Conservation (phyloP, 2,888 invertebrate species). For the Lepidocyrtoides sp. region DNA sequence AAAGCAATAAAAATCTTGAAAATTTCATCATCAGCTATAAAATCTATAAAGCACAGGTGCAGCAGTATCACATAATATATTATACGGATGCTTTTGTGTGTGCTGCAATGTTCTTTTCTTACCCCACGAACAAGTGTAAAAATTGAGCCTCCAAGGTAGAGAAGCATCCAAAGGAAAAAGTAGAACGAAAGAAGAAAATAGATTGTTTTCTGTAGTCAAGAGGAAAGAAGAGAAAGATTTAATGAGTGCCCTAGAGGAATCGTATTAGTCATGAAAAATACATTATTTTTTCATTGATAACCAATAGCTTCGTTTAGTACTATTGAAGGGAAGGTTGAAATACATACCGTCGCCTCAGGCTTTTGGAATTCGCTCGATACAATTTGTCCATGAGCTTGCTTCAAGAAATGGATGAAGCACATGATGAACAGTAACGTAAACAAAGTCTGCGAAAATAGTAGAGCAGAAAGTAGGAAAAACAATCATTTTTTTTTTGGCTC, state of each 20-base stretch:
- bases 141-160: slow-evolving; percentile 81
- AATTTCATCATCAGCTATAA: not conserved
- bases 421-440: slow-evolving; percentile 81
- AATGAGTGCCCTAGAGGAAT: slow-evolving; percentile 44
- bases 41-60: slow-evolving; percentile 2
- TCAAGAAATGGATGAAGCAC: slow-evolving; percentile 82
- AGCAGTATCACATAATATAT: not conserved
- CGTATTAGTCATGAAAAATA: not conserved
- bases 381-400: slow-evolving; percentile 79
- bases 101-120: not conserved
- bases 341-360: slow-evolving; percentile 72
- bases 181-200: slow-evolving; percentile 83
- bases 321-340: no score
- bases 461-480: slow-evolving; percentile 50
- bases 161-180: slow-evolving; percentile 81
- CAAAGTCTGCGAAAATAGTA: slow-evolving; percentile 77
- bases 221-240: slow-evolving; percentile 57
- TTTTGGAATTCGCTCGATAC: slow-evolving; percentile 78
- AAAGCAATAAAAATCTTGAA: slow-evolving; percentile 26
- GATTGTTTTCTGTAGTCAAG: slow-evolving; percentile 78
- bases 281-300: slow-evolving; percentile 15
- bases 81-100: not conserved
- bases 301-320: not conserved
- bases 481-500: slow-evolving; percentile 31
- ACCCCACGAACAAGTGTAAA: slow-evolving; percentile 80